Conservation (phyloP, 2,888 invertebrate species). For the Epirrhoe alternata region DNA sequence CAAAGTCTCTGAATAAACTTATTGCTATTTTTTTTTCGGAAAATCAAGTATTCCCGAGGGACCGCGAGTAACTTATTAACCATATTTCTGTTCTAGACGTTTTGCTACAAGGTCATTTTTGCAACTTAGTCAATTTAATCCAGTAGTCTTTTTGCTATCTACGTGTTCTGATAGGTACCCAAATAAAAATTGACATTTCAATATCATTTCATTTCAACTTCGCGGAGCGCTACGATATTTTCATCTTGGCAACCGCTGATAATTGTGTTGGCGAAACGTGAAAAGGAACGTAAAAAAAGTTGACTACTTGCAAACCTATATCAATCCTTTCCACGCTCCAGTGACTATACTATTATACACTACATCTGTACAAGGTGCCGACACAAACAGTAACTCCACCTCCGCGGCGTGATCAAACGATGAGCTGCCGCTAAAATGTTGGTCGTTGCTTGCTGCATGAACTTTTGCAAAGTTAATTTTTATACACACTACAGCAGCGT, state of each 20-base stretch:
- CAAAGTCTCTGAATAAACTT: no score
- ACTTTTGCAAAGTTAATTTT: background rate
- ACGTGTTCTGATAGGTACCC: no score
- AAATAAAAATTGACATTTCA: no score
- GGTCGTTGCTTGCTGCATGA: background rate
- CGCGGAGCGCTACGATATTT: background rate
- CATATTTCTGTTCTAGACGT: no score
- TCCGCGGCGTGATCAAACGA: conserved; percentile 26
- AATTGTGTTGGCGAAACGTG: background rate
- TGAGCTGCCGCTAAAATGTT: conserved; percentile 1
- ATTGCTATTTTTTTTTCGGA: no score
- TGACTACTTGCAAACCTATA: conserved; percentile 23
- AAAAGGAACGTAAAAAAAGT: background rate
- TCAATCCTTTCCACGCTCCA: conserved; percentile 34
- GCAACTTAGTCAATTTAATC: no score
- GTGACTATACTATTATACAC: conserved; percentile 14
- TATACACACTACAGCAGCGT: no score
- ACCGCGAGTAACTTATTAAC: no score
- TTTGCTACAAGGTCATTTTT: no score
- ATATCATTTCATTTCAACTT: no score
- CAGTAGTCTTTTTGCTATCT: no score
- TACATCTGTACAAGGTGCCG: conserved; percentile 37
- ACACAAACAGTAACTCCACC: conserved; percentile 48
- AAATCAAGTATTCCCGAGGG: no score
- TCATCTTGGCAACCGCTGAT: background rate